Evolutionary conservation across 2,113 vertebrate genomes (phyloP).

Genomic region (Colius striatus): DNA sequence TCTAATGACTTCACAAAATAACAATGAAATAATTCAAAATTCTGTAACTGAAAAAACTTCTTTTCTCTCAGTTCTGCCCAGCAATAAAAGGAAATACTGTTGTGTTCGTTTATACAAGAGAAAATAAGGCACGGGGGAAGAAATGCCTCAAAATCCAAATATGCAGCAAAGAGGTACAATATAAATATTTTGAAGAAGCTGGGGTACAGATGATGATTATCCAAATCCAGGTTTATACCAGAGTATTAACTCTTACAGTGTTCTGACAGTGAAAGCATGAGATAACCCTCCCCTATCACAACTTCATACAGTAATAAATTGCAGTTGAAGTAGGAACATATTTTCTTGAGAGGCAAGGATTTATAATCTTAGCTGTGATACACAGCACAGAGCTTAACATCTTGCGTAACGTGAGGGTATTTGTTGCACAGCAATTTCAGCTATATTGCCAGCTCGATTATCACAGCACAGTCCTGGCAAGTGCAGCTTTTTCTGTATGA

Average conservation of each 20-base stretch:
- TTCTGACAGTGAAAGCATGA: not conserved
- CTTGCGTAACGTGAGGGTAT: not conserved
- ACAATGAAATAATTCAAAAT: not conserved
- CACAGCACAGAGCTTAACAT: not conserved
- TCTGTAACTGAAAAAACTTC: not conserved
- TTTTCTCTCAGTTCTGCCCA: not conserved
- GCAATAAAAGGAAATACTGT: not conserved
- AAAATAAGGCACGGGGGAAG: not conserved
- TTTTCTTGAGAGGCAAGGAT: not conserved
- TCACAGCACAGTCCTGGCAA: constrained; percentile 49
- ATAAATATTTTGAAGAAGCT: not conserved
- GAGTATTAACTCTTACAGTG: not conserved
- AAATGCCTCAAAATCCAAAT: not conserved
- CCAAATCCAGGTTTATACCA: not conserved
- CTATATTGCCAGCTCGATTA: constrained; percentile 69
- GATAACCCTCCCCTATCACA: not conserved
- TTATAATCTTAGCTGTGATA: not conserved
- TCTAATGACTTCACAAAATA: not conserved
- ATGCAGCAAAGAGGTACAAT: not conserved
- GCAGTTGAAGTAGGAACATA: not conserved
- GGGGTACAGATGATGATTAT: not conserved
- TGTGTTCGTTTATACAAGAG: not conserved
- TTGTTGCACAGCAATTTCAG: constrained; percentile 35
- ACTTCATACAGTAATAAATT: not conserved
- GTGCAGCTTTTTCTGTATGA: constrained; percentile 60